Percentiles rank a stretch among this genome's conserved stretches.
These are phyloP conservation scores for Emberiza fucata DNA, from an alignment of 2,113 vertebrate genomes.

Conservation along the genomic window DNA sequence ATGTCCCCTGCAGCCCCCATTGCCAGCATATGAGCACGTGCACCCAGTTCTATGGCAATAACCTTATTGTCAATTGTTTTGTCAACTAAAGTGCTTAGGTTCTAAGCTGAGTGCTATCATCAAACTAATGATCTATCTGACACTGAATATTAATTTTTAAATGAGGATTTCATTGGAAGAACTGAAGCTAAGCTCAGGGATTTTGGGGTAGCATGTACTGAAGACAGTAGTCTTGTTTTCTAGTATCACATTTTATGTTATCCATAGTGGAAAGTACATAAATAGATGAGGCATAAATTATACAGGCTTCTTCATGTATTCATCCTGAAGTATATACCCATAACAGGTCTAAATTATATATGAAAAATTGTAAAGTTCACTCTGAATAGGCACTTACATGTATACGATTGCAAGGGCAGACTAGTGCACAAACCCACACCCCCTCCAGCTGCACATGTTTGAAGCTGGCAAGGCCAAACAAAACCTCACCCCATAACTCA, in stretches of 20 bases:
- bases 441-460: fast-evolving
- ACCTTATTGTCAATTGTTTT: neutral
- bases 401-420: neutral
- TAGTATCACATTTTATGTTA: neutral
- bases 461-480: neutral
- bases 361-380: neutral
- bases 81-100: neutral
- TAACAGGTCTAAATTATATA: conserved; percentile 3
- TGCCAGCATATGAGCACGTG: neutral
- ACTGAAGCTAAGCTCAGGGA: neutral
- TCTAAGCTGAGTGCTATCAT: neutral
- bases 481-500: neutral
- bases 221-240: neutral
- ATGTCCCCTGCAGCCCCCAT: fast-evolving
- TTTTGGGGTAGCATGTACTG: neutral
- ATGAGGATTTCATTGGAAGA: neutral
- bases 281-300: conserved; percentile 1
- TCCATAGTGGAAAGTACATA: neutral
- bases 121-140: neutral
- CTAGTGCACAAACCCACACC: neutral
- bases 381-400: neutral
- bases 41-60: neutral
- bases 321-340: neutral
- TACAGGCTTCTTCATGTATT: neutral
- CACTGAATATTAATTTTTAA: neutral